Base-by-base conservation (phyloP, 2,113 vertebrate genomes). In the Gorsachius goisagi region DNA sequence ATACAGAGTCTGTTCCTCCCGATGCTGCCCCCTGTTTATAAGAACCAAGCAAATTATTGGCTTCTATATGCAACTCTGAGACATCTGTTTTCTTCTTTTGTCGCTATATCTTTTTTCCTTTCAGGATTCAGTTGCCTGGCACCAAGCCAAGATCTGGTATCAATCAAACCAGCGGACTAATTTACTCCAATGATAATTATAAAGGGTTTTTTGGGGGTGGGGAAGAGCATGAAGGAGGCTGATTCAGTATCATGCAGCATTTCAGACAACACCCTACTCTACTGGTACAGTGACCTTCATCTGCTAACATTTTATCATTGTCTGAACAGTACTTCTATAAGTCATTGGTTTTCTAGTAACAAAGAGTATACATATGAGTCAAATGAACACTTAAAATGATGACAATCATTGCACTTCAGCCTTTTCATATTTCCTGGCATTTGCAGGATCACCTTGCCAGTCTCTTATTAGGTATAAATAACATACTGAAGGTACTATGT, bases 81-180 rank as follows among this genome's bases (percentile, higher is more conserved):
- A 95, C 94, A 97, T 97, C 92, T 97, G 97, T 78, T 97, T 96
- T 92, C 95, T 91, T 85, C 84, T 71, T 95, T 97, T 96, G 73
- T 93, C 6, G 4, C 58, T 93, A 15, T 55, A 87, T 95, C 44
- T 85, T 88, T 90, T 83, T 88, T 93, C 85, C 92, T 64, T 77
- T 95, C 80, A 89, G 92, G 85, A 93, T 68, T 93, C 66, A 41
- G 76, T 91, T 94, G 77, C 74, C 95, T 97, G 96, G 93, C 97
- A 94, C 53, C 33, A 95, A 49, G 37, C 90, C 78, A 97, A 67
- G 44, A 75, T 58, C 76, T 93, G 79, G 22, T 69, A 93, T 59
- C 62, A 87, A 75, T 90, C 47, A 93, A 93, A 74, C 9, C 19
- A 71, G 28, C 35, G 24, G 71, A 93, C 93, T 94, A 33, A 81